phyloP scores from a whole-genome alignment of 2,113 vertebrate genomes.

The Balaeniceps rex region DNA sequence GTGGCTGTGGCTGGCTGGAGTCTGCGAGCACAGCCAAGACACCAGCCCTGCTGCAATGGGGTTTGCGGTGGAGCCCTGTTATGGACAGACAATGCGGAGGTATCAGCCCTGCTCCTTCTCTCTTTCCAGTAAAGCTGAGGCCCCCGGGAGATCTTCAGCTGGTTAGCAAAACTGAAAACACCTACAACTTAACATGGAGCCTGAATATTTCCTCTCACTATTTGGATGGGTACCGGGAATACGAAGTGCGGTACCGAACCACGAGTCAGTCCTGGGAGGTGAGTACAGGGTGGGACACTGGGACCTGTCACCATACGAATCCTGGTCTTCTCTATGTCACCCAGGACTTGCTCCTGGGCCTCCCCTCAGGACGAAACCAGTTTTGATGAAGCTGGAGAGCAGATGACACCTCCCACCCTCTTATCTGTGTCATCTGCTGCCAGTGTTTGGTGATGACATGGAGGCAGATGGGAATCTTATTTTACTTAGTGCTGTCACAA shows the following conservation, averaged over 20 bases:
- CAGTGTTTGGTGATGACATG: neutral
- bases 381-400: neutral
- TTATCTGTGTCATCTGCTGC: neutral
- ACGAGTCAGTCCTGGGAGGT: constrained; percentile 54
- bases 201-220: constrained; percentile 67
- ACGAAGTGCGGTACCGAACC: constrained; percentile 36
- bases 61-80: neutral
- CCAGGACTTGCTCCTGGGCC: neutral
- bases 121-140: constrained; percentile 64
- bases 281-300: neutral
- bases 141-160: constrained; percentile 57
- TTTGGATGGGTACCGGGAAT: constrained; percentile 2
- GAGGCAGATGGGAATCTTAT: neutral
- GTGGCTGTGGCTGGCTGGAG: neutral
- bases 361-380: neutral
- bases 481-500: neutral
- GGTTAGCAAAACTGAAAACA: neutral
- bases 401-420: neutral
- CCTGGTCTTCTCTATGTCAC: neutral
- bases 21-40: neutral
- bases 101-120: neutral
- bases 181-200: constrained; percentile 69
- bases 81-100: neutral
- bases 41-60: neutral
- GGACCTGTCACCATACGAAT: accelerated